Base-by-base conservation (phyloP, 2,113 vertebrate species). In the Salvelinus alpinus region DNA sequence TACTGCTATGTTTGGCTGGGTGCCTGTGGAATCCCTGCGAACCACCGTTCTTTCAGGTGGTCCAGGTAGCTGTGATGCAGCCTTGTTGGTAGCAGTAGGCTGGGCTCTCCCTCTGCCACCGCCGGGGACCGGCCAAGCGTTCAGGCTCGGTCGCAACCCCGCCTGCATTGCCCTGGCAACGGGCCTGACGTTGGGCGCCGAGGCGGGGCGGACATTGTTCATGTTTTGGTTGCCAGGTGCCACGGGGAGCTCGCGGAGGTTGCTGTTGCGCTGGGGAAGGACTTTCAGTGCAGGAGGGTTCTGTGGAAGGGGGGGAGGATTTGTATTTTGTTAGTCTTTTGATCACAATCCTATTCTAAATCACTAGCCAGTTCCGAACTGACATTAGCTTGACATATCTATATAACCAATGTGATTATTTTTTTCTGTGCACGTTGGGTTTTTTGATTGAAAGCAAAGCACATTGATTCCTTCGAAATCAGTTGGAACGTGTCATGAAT, bases 241-340 rank as follows among this genome's bases (percentile, higher is more conserved):
- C 5, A 98, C 95, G 0, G 98, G 98, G 73, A 99, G 70, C 82
- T 99, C 98, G 0, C 98, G 95, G 67, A 99, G 77, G 82, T 99
- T 99, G 83, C 97, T 98, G 74, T 97, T 99, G 44, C 98, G 95
- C 34, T 94, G 92, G 25, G 94, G 91, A 0, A 77, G 65, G 0
- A 89, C 78, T 84, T 95, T 92, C 0, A 95, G 93, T 11, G 94
- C 80, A 0, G 95, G 86, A 4, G 94, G 66, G 22, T 71, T 95
- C 97, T 99, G 82, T 18, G 57, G 29, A 73, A 70, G 83, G 77
- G 1, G 38, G 20, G 6, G 64, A 0, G 3, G 12, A 14, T 16
- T 54, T 54, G 16, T 18, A 44, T 54, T 16, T 18, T 5, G 16
- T 44, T 44, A 11, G 38, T 44, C 9, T 44, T 44, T 44, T 12